A percentile compares a stretch with the other conserved stretches of the same genome.
Evolutionary conservation across 1,140 invertebrate species (phyloP).

Genomic region (Campoletis sonorensis): DNA sequence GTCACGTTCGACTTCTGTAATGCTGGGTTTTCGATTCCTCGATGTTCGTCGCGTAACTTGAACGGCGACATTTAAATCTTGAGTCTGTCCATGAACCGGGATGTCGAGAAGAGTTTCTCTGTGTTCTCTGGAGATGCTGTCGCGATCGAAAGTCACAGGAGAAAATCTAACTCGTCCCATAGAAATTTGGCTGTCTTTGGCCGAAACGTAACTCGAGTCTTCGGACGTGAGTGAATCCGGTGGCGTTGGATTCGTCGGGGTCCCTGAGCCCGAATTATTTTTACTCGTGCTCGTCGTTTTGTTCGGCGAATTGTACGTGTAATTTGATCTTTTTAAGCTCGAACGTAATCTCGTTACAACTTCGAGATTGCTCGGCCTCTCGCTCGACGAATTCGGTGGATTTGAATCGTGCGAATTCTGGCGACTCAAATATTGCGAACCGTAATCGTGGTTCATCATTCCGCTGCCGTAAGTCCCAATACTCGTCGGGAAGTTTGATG

Average conservation of each 20-base stretch:
- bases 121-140: constrained; percentile 62
- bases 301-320: constrained; percentile 74
- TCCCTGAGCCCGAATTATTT: constrained; percentile 82
- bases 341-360: constrained; percentile 83
- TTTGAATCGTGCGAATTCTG: constrained; percentile 79
- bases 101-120: constrained; percentile 79
- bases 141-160: constrained; percentile 80
- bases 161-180: constrained; percentile 87
- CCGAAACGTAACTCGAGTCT: constrained; percentile 90
- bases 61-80: constrained; percentile 81
- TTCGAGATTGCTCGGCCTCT: constrained; percentile 85
- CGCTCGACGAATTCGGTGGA: constrained; percentile 74
- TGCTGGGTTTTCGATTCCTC: constrained; percentile 75
- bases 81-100: constrained; percentile 81
- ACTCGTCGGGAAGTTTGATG: constrained; percentile 59
- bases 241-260: constrained; percentile 90
- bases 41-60: constrained; percentile 73
- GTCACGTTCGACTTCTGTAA: constrained; percentile 78
- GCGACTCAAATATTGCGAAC: constrained; percentile 75
- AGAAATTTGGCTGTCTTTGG: constrained; percentile 82
- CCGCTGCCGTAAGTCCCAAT: constrained; percentile 60
- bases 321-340: constrained; percentile 85
- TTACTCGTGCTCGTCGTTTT: constrained; percentile 76
- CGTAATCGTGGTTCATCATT: constrained; percentile 70
- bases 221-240: constrained; percentile 90